Percentiles rank a stretch among this genome's conserved stretches.
phyloP scores from a whole-genome alignment of 1,140 invertebrate genomes.

The Microplitis mediator region DNA sequence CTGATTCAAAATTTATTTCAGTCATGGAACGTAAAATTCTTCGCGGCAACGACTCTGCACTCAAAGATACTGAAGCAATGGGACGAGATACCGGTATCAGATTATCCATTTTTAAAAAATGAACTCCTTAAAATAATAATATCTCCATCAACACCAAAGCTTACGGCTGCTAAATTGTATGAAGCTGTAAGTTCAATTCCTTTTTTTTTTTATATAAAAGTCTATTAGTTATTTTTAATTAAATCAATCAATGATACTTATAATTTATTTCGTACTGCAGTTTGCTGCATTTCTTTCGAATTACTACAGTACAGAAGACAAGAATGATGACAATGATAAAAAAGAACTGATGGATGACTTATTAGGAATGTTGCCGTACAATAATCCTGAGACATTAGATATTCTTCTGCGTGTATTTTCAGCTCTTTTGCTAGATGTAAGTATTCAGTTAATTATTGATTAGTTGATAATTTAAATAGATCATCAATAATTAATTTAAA shows the following conservation, averaged over 20 bases:
- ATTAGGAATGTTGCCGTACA: slow-evolving; percentile 48
- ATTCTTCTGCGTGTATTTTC: slow-evolving; percentile 65
- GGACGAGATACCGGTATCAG: slow-evolving; percentile 80
- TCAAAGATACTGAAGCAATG: slow-evolving; percentile 85
- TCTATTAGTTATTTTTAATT: background rate
- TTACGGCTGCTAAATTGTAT: slow-evolving; percentile 84
- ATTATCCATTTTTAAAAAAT: slow-evolving; percentile 76
- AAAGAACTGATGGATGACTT: slow-evolving; percentile 52
- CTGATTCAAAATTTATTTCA: slow-evolving; percentile 47
- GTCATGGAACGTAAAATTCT: slow-evolving; percentile 88
- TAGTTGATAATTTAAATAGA: slow-evolving; percentile 18
- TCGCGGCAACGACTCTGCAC: slow-evolving; percentile 87
- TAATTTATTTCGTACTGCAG: slow-evolving; percentile 41
- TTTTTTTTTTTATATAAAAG: background rate
- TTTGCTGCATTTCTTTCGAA: slow-evolving; percentile 51
- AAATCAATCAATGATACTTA: background rate
- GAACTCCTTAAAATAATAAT: slow-evolving; percentile 78
- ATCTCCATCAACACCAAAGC: slow-evolving; percentile 75
- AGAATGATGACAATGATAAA: slow-evolving; percentile 30
- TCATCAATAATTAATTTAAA: background rate
- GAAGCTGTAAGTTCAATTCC: slow-evolving; percentile 73
- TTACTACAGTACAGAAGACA: slow-evolving; percentile 29
- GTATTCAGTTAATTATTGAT: slow-evolving; percentile 22
- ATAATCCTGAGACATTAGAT: slow-evolving; percentile 42
- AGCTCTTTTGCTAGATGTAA: slow-evolving; percentile 83